Conservation (phyloP, 2,113 vertebrate species). For the Sebastes schlegelii region DNA sequence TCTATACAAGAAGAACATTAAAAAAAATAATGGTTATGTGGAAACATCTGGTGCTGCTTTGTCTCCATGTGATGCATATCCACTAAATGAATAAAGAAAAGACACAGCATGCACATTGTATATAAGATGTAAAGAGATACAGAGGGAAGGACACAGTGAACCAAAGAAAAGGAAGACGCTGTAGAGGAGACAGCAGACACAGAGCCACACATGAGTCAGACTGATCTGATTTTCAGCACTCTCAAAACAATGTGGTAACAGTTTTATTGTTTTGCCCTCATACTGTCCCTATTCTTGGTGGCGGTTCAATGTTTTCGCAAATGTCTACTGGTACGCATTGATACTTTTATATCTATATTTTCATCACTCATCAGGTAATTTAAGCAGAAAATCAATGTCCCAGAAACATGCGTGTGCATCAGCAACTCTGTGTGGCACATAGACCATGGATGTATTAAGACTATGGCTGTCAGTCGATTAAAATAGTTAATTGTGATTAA, state of each 20-base stretch:
- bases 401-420: background rate
- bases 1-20: background rate
- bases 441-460: background rate
- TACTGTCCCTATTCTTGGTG: background rate
- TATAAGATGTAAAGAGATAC: background rate
- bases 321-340: background rate
- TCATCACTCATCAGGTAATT: background rate
- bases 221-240: slow-evolving; percentile 21
- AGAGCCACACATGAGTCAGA: slow-evolving; percentile 3
- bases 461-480: too few species aligned
- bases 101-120: background rate
- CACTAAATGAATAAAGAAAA: slow-evolving; percentile 11
- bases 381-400: background rate
- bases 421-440: background rate
- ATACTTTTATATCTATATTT: background rate
- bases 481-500: too few species aligned
- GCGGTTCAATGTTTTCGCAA: background rate
- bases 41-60: slow-evolving; percentile 49
- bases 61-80: slow-evolving; percentile 24
- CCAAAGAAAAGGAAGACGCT: background rate
- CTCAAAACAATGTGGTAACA: slow-evolving; percentile 29
- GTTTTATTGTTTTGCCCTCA: background rate
- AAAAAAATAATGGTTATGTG: slow-evolving; percentile 1
- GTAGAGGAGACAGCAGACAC: background rate
- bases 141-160: background rate